Conservation (phyloP, 2,797 vertebrate genomes). For the Spondyliosoma cantharus region DNA sequence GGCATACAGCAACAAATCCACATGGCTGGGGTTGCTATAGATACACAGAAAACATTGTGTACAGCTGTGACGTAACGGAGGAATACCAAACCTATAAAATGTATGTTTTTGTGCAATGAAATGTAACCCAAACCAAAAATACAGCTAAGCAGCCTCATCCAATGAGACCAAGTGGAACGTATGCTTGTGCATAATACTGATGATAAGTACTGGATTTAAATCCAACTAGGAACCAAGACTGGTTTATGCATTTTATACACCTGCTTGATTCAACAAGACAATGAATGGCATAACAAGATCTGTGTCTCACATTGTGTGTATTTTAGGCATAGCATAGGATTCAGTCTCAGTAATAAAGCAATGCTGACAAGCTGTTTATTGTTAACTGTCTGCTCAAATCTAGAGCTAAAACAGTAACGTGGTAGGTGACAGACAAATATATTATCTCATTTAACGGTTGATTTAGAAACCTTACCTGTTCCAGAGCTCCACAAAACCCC, state of each 20-base stretch:
- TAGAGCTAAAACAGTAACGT: neutral
- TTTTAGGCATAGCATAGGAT: neutral
- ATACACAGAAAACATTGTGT: neutral
- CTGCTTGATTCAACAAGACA: neutral
- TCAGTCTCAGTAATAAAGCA: neutral
- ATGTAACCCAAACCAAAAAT: neutral
- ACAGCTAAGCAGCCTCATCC: neutral
- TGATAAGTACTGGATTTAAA: constrained; percentile 3
- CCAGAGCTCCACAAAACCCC: neutral
- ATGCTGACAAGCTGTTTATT: neutral
- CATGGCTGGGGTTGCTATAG: neutral
- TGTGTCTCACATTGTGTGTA: neutral
- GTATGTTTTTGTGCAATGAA: neutral
- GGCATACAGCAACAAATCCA: constrained; percentile 12
- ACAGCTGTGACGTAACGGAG: neutral
- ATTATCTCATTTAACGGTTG: neutral
- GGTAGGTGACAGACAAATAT: neutral
- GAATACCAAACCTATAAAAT: neutral
- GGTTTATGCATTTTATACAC: constrained; percentile 4
- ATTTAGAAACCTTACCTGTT: constrained; percentile 1
- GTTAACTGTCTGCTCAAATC: neutral
- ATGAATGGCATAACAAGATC: neutral
- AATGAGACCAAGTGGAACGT: neutral
- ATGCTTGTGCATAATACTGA: neutral
- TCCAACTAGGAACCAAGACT: neutral